These are phyloP conservation scores for Cephalopholis sonnerati DNA, from an alignment of 2,113 vertebrate genomes.

Conservation along the genomic window DNA sequence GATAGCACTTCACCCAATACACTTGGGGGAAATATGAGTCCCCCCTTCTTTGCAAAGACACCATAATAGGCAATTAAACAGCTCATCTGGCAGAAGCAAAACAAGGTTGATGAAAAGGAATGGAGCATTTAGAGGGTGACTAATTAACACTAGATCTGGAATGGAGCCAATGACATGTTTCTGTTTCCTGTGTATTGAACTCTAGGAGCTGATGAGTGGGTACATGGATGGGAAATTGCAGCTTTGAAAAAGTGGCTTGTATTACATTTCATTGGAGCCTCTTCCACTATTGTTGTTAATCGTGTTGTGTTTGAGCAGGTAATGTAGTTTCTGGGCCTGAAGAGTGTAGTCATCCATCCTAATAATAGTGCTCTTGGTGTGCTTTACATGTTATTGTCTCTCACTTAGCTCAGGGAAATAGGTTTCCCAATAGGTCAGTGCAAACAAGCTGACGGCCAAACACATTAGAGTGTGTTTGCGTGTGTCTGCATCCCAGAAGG, in stretches of 20 bases:
- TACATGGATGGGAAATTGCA: conserved; percentile 28
- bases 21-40: conserved; percentile 62
- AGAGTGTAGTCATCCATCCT: conserved; percentile 48
- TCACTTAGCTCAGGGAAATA: conserved; percentile 52
- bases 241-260: conserved; percentile 36
- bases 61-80: conserved; percentile 80
- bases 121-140: conserved; percentile 61
- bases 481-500: conserved; percentile 11
- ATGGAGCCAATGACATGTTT: conserved; percentile 49
- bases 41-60: conserved; percentile 46
- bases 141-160: conserved; percentile 55
- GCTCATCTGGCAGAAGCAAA: conserved; percentile 63
- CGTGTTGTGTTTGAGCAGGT: conserved; percentile 54
- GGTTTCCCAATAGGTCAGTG: conserved; percentile 63
- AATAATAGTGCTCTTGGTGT: conserved; percentile 54
- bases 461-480: conserved; percentile 27
- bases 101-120: conserved; percentile 72
- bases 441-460: conserved; percentile 16
- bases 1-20: conserved; percentile 58
- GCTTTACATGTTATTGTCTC: conserved; percentile 64
- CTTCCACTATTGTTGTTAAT: conserved; percentile 47
- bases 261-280: conserved; percentile 38
- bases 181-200: conserved; percentile 38
- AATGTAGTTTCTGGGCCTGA: conserved; percentile 56
- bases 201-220: conserved; percentile 26